These are phyloP conservation scores for Capra hircus DNA, from an alignment of 2,113 vertebrate genomes.

Conservation along the genomic window DNA sequence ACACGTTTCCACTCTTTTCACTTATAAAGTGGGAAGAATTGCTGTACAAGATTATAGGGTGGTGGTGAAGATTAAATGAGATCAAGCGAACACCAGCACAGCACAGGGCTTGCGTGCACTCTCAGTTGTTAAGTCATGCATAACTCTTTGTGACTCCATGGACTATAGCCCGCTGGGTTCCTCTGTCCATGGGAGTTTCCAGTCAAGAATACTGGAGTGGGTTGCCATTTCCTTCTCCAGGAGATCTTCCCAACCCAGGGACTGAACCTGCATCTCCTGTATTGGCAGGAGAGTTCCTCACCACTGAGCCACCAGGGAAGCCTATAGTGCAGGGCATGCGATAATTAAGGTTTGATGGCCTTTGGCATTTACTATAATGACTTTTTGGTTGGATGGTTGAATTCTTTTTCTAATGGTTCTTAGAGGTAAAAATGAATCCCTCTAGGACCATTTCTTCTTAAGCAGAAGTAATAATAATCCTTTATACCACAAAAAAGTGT, in stretches of 20 bases:
- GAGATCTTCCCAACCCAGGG: background rate
- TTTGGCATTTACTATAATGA: background rate
- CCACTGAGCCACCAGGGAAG: background rate
- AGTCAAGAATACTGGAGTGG: background rate
- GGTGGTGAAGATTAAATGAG: background rate
- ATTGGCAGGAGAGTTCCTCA: background rate
- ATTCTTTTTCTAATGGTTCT: background rate
- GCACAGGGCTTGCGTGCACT: fast-evolving
- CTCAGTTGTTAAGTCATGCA: background rate
- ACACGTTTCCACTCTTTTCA: background rate
- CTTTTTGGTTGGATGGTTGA: background rate
- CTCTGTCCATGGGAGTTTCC: background rate
- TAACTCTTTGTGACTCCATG: background rate
- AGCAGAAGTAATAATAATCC: background rate
- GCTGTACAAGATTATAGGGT: background rate
- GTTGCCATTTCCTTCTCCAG: background rate
- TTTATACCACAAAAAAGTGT: background rate
- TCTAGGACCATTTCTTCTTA: background rate
- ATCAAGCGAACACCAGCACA: background rate
- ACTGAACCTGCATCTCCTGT: background rate
- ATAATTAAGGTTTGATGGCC: background rate
- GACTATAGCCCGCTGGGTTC: background rate
- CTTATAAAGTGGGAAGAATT: background rate
- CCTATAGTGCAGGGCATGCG: fast-evolving
- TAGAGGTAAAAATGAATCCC: background rate